phyloP scores from a whole-genome alignment of 2,888 invertebrate species.

The Galeopsomyia nigrocyanea region DNA sequence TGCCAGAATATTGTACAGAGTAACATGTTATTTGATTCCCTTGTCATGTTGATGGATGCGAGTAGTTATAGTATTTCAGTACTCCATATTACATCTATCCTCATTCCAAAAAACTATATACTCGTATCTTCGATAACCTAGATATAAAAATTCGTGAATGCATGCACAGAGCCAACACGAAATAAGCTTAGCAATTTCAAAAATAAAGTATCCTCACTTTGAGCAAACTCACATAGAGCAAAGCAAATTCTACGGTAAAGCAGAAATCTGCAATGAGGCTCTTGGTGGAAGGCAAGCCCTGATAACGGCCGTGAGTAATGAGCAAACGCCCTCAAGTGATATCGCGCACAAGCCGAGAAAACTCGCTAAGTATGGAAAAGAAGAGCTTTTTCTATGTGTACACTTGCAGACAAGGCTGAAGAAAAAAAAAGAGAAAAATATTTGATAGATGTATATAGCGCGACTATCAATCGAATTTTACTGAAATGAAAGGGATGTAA shows the following conservation, averaged over 20 bases:
- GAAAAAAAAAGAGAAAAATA: constrained; percentile 31
- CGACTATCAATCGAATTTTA: constrained; percentile 68
- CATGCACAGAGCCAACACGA: background rate
- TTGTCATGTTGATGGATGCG: no score
- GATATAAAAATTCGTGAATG: no score
- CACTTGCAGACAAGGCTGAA: constrained; percentile 17
- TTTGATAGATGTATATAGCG: constrained; percentile 53
- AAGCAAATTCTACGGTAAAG: constrained; percentile 14
- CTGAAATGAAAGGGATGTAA: constrained; percentile 58
- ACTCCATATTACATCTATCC: no score
- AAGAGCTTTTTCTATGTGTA: no score
- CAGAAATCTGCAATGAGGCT: constrained; percentile 55
- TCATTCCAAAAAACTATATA: no score
- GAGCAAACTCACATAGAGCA: no score
- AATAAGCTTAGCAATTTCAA: constrained; percentile 41
- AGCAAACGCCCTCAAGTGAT: constrained; percentile 68
- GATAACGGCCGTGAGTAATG: constrained; percentile 68
- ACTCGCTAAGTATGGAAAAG: constrained; percentile 47
- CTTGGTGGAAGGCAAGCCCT: constrained; percentile 60
- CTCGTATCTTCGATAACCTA: no score
- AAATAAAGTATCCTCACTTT: constrained; percentile 36
- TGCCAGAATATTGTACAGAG: no score
- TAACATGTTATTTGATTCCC: no score
- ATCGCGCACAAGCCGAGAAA: constrained; percentile 58
- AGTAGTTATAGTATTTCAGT: no score